Conservation (phyloP, 2,797 vertebrate genomes). For the Lithobates pipiens region DNA sequence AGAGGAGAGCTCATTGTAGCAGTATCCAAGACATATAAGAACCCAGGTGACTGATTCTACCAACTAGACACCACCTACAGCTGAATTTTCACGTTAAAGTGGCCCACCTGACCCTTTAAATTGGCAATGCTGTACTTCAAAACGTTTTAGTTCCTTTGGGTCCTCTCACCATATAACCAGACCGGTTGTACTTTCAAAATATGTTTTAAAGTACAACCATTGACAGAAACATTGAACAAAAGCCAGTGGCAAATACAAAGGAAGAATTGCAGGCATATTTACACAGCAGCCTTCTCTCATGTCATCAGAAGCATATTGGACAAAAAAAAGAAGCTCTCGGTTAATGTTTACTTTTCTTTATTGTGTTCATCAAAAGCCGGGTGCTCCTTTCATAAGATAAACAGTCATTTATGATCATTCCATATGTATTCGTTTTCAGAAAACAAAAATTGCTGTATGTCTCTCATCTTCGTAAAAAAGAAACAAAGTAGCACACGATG, state of each 20-base stretch:
- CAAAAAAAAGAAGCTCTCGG: background rate
- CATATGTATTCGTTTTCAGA: background rate
- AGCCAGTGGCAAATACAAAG: background rate
- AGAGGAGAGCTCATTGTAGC: too few relatives aligned
- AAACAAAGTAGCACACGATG: background rate
- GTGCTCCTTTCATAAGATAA: conserved; percentile 5
- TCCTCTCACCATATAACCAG: background rate
- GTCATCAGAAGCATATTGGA: background rate
- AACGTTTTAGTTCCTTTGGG: background rate
- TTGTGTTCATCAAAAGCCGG: conserved; percentile 20
- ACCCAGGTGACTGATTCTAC: too few relatives aligned
- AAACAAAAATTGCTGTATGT: background rate
- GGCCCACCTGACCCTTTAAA: too few relatives aligned
- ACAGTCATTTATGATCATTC: conserved; percentile 9
- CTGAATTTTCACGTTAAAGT: too few relatives aligned
- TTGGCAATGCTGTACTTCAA: too few relatives aligned
- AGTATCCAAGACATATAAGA: too few relatives aligned
- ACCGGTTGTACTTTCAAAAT: background rate
- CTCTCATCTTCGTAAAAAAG: conserved; percentile 12
- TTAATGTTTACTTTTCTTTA: conserved; percentile 5
- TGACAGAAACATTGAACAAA: background rate
- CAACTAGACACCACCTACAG: too few relatives aligned
- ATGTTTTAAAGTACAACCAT: background rate
- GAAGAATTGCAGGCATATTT: conserved; percentile 12
- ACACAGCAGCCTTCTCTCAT: conserved; percentile 11